Percentiles rank a stretch among this genome's conserved stretches.
These are phyloP conservation scores for Drosophila macrospina DNA, from an alignment of 2,888 invertebrate genomes.

Conservation along the genomic window DNA sequence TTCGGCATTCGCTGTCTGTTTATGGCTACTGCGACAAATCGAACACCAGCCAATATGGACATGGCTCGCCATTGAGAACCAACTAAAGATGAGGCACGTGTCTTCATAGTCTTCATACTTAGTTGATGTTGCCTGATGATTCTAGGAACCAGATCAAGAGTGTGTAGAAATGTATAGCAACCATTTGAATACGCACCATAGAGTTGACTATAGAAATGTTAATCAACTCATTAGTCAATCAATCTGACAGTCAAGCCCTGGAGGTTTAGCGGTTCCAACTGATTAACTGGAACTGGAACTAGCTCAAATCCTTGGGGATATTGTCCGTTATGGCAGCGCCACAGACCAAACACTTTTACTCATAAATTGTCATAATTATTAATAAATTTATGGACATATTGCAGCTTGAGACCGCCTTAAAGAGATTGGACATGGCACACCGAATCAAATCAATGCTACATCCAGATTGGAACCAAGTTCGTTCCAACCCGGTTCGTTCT, in stretches of 20 bases:
- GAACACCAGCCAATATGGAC: slow-evolving; percentile 66
- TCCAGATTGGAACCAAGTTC: slow-evolving; percentile 24
- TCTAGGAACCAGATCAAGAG: slow-evolving; percentile 32
- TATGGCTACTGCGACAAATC: slow-evolving; percentile 66
- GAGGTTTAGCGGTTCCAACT: not conserved
- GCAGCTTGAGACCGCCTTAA: slow-evolving; percentile 42
- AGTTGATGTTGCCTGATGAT: slow-evolving; percentile 13
- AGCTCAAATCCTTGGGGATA: slow-evolving; percentile 32
- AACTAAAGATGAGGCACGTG: slow-evolving; percentile 55
- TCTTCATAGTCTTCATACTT: slow-evolving; percentile 11
- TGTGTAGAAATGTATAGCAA: slow-evolving; percentile 12
- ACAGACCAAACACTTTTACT: slow-evolving; percentile 68
- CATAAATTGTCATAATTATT: slow-evolving; percentile 79
- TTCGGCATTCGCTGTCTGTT: slow-evolving; percentile 47
- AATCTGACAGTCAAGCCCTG: slow-evolving; percentile 10
- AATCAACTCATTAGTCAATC: slow-evolving; percentile 63
- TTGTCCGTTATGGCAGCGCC: slow-evolving; percentile 43
- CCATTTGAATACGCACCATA: slow-evolving; percentile 47
- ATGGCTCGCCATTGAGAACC: slow-evolving; percentile 53
- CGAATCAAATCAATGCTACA: slow-evolving; percentile 34
- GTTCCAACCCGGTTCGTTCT: slow-evolving; percentile 44
- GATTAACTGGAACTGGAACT: slow-evolving; percentile 27
- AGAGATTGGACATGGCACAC: slow-evolving; percentile 47
- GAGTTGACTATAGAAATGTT: slow-evolving; percentile 36
- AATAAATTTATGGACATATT: slow-evolving; percentile 68